Base-by-base conservation (phyloP, 2,797 vertebrate species). In the Mionectes olivaceus region DNA sequence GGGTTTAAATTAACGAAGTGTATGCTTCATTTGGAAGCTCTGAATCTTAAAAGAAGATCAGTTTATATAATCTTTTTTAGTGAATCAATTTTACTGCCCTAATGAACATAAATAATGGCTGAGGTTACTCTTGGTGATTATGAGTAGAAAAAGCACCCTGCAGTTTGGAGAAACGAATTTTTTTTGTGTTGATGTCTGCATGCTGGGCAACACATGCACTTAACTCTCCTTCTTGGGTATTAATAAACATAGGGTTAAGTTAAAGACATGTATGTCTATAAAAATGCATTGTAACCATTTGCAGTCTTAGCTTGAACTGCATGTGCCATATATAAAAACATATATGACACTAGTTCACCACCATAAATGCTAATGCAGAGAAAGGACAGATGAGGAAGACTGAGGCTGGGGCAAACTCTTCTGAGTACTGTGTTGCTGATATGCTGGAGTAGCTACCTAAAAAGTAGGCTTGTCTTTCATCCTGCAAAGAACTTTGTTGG, bases 71-170 rank as follows among this genome's bases (percentile, higher is more conserved):
- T 33, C 37, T 64, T 88, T 73, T 75, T 69, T 35, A 81, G 27
- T 44, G 27, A 83, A 92, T 82, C 65, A 67, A 13, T 92, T 97
- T 91, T 94, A 86, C 59, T 86, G 80, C 73, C 33, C 73, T 43
- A 70, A 28, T 68, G 69, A 94, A 81, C 59, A 52, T 32, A 92
- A 91, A 69, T 75, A 91, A 89, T 49, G 21, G 35, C 25, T 63
- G 55, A 41, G 32, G 53, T 86, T 91, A 69, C 35, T 85, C 15
- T 47, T 1, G 3, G 24, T 75, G 50, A 75, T 41, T 25, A 8
- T 10, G 28, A 92, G 63, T 14, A 80, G 39, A 79, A 92, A 83
- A 90, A 81, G 22, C 21, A 78, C 12, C 11, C 50, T 24, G 33
- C 21, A 56, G 32, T 30, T 57, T 61, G 28, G 19, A 89, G 77